Evolutionary conservation across 1,140 invertebrate genomes (phyloP), one percentile per base, ranked within the genome.

Genomic region (Drosophila setifemur): DNA sequence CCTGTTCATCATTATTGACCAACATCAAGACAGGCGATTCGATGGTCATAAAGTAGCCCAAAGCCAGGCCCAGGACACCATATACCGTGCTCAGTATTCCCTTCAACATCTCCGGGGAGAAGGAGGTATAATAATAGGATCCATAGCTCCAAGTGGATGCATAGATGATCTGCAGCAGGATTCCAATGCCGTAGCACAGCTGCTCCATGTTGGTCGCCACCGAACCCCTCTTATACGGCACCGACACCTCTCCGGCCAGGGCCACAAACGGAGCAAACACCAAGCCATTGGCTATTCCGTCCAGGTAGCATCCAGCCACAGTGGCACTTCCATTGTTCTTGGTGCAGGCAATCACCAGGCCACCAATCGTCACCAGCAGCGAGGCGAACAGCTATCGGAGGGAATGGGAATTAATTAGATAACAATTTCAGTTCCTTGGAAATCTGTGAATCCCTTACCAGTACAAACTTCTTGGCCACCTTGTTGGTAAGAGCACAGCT

Each of bases 281-380:
- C 26, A 85, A 7, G 0, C 81, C 81, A 35, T 85, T 85, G 40
- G 52, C 81, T 3, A 85, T 73, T 2, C 81, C 81, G 43, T 85
- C 75, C 6, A 85, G 28, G 21, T 85, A 85, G 7, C 70, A 43
- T 5, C 43, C 31, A 0, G 81, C 82, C 3, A 66, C 18, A 4
- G 52, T 14, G 19, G 53, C 71, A 2, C 18, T 1, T 0, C 8
- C 2, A 19, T 68, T 68, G 0, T 21, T 19, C 0, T 9, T 2
- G 4, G 60, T 74, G 12, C 44, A 23, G 11, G 60, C 58, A 4
- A 71, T 33, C 0, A 72, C 2, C 16, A 85, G 23, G 6, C 79
- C 79, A 2, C 60, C 74, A 4, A 86, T 45, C 0, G 43, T 5
- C 0, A 85, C 81, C 29, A 85, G 28, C 1, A 52, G 0, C 0